Evolutionary conservation across 92 coral and sea anemone genomes (phyloP).

Genomic region (Epizoanthus fatuus): DNA sequence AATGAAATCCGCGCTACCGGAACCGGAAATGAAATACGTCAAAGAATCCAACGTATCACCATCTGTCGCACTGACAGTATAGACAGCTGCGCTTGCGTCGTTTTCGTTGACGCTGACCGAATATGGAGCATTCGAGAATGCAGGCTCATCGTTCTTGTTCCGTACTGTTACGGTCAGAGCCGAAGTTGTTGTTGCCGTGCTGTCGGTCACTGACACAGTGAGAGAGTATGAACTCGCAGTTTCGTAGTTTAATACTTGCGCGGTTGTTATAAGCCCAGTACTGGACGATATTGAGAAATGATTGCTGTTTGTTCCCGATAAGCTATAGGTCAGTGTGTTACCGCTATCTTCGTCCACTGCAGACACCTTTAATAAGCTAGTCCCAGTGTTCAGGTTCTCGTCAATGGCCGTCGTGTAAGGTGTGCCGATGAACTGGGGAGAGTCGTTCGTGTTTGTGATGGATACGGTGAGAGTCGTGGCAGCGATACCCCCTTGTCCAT

Average conservation of each 20-base stretch:
- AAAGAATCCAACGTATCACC: no score
- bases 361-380: conserved; percentile 61
- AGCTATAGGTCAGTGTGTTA: conserved; percentile 70
- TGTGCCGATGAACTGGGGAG: conserved; percentile 76
- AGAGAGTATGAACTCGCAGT: conserved; percentile 52
- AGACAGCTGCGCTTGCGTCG: neutral
- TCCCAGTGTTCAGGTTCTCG: conserved; percentile 72
- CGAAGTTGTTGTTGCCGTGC: no score
- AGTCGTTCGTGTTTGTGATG: conserved; percentile 75
- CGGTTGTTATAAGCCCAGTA: conserved; percentile 65
- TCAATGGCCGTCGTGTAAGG: conserved; percentile 69
- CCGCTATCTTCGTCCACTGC: conserved; percentile 81
- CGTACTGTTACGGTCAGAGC: no score
- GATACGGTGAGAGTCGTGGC: conserved; percentile 67
- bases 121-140: conserved; percentile 31
- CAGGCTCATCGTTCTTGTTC: conserved; percentile 6
- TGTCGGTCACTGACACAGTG: conserved; percentile 1
- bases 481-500: conserved; percentile 68
- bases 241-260: conserved; percentile 57
- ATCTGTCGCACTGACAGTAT: no score
- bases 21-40: no score
- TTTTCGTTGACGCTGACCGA: conserved; percentile 32
- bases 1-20: no score
- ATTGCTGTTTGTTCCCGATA: conserved; percentile 64
- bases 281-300: conserved; percentile 69